phyloP scores from a whole-genome alignment of 2,797 vertebrate species.

The Micrastur ruficollis region DNA sequence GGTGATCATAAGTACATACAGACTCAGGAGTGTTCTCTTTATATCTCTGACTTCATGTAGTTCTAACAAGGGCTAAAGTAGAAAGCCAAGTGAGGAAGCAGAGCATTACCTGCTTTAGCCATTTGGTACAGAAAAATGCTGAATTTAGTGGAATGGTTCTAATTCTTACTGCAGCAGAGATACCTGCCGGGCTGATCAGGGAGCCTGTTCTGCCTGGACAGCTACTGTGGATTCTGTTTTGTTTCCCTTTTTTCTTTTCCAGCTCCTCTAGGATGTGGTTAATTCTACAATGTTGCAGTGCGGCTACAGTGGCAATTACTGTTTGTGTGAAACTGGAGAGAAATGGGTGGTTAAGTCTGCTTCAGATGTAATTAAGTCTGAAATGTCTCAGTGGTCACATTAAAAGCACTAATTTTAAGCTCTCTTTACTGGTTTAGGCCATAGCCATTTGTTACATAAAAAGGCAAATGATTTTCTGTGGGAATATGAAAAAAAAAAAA shows the following conservation, averaged over 20 bases:
- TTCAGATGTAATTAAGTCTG: constrained; percentile 57
- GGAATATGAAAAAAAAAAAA: not conserved
- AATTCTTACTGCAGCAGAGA: not conserved
- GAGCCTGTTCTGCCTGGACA: not conserved
- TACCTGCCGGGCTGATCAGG: fast-evolving
- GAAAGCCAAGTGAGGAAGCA: not conserved
- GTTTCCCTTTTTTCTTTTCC: not conserved
- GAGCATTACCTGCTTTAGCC: not conserved
- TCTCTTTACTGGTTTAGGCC: constrained; percentile 1
- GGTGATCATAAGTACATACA: not conserved
- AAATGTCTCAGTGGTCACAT: constrained; percentile 54
- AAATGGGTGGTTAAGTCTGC: constrained; percentile 44
- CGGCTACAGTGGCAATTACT: not conserved
- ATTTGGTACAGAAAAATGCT: not conserved
- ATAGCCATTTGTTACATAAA: constrained; percentile 23
- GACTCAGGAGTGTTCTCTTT: not conserved
- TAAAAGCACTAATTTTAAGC: constrained; percentile 41
- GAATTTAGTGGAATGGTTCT: not conserved
- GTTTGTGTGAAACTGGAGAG: constrained; percentile 39
- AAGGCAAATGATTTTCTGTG: constrained; percentile 6
- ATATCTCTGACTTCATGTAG: not conserved
- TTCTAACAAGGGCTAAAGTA: not conserved
- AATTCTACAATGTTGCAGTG: constrained; percentile 1
- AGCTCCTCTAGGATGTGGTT: constrained; percentile 56
- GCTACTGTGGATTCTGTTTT: not conserved